These are phyloP conservation scores for Agelastica alni DNA, from an alignment of 2,888 invertebrate species.

Conservation along the genomic window DNA sequence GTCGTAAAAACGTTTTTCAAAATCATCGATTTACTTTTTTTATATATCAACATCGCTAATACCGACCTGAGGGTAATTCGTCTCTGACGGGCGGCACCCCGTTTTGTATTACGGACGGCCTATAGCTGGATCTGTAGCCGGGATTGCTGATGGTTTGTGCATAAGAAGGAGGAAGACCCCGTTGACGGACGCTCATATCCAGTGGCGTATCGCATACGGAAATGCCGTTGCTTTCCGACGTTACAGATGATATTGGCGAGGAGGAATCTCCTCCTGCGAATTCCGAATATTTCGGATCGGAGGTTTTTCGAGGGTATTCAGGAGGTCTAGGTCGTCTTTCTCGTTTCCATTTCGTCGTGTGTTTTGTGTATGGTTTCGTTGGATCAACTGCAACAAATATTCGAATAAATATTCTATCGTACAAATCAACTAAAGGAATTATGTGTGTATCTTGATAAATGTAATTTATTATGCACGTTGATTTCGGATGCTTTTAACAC, in stretches of 20 bases:
- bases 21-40: too few relatives aligned
- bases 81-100: slow-evolving; percentile 46
- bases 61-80: slow-evolving; percentile 53
- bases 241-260: slow-evolving; percentile 18
- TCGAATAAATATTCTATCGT: background rate
- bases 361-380: slow-evolving; percentile 55
- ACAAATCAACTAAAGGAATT: background rate
- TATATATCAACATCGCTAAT: too few relatives aligned
- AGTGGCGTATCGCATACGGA: slow-evolving; percentile 58
- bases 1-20: too few relatives aligned
- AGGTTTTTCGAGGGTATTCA: slow-evolving; percentile 53
- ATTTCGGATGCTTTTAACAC: too few relatives aligned
- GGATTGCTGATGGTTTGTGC: slow-evolving; percentile 57
- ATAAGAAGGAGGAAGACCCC: slow-evolving; percentile 67
- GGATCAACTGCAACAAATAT: slow-evolving; percentile 33
- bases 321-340: slow-evolving; percentile 64
- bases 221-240: slow-evolving; percentile 28
- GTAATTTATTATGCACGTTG: too few relatives aligned
- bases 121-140: slow-evolving; percentile 50
- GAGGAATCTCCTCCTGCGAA: slow-evolving; percentile 44
- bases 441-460: too few relatives aligned
- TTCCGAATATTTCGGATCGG: slow-evolving; percentile 54
- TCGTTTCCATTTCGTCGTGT: slow-evolving; percentile 74
- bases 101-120: slow-evolving; percentile 69
- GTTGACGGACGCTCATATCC: slow-evolving; percentile 65